Evolutionary conservation across 2,888 invertebrate genomes (phyloP).

Genomic region (Notocelia uddmanniana): DNA sequence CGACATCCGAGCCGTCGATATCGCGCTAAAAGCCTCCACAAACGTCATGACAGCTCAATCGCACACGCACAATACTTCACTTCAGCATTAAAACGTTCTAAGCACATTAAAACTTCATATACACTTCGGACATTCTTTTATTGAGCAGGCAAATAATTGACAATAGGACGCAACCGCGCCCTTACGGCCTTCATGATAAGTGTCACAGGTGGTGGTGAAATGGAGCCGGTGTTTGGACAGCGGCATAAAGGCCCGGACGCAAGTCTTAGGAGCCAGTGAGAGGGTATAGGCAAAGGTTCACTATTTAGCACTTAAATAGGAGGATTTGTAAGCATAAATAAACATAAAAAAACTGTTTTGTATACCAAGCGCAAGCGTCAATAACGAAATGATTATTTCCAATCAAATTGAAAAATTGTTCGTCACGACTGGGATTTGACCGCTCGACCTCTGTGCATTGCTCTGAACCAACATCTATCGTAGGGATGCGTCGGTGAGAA

Average conservation of each 20-base stretch:
- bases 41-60: slow-evolving; percentile 56
- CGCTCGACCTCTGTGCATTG: too few species aligned
- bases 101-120: neutral
- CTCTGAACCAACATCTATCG: too few species aligned
- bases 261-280: slow-evolving; percentile 8
- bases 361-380: too few species aligned
- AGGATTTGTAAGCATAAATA: too few species aligned
- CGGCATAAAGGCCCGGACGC: slow-evolving; percentile 72
- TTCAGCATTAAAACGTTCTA: neutral
- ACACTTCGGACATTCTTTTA: slow-evolving; percentile 1
- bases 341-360: too few species aligned
- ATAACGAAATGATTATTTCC: too few species aligned
- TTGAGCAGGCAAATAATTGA: neutral
- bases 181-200: slow-evolving; percentile 11
- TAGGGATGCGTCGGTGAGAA: too few species aligned
- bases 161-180: slow-evolving; percentile 10
- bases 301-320: neutral
- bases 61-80: slow-evolving; percentile 49
- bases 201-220: slow-evolving; percentile 53
- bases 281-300: slow-evolving; percentile 13
- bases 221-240: slow-evolving; percentile 73
- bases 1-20: slow-evolving; percentile 34
- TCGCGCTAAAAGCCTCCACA: slow-evolving; percentile 54
- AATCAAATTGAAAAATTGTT: too few species aligned
- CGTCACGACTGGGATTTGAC: too few species aligned